These are phyloP conservation scores for Agrotis segetum DNA, from an alignment of 2,888 invertebrate species.

Conservation along the genomic window DNA sequence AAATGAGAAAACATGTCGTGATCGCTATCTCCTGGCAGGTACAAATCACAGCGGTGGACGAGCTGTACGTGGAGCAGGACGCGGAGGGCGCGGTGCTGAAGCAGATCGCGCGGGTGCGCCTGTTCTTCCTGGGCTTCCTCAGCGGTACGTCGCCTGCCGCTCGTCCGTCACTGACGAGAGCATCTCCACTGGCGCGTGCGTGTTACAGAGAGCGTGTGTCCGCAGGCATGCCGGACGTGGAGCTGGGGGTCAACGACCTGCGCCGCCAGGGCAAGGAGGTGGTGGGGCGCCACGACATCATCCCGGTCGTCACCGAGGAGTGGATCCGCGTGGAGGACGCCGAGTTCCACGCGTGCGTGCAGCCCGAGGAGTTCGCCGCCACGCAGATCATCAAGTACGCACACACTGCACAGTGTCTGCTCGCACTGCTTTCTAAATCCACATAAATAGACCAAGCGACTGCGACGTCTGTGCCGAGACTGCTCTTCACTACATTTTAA, in stretches of 20 bases:
- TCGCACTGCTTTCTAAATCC: too few species aligned
- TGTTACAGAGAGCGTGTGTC: constrained; percentile 6
- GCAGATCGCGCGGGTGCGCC: constrained; percentile 98
- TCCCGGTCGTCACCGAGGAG: constrained; percentile 99
- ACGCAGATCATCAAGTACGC: constrained; percentile 95
- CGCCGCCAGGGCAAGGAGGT: constrained; percentile 99
- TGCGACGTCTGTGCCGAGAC: too few species aligned
- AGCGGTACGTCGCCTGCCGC: constrained; percentile 92
- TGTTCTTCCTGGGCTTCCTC: constrained; percentile 99
- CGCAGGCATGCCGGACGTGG: constrained; percentile 98
- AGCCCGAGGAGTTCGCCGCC: constrained; percentile 96
- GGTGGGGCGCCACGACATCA: constrained; percentile 99
- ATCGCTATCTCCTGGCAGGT: constrained; percentile 86
- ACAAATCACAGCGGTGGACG: constrained; percentile 98
- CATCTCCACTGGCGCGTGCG: too few species aligned
- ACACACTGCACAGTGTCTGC: background rate
- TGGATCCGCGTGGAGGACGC: constrained; percentile 99
- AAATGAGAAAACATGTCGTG: too few species aligned
- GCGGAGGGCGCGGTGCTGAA: constrained; percentile 95
- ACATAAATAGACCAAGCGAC: too few species aligned
- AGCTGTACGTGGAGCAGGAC: constrained; percentile 97
- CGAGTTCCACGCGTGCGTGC: constrained; percentile 98
- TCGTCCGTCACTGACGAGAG: too few species aligned
- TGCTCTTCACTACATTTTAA: too few species aligned
- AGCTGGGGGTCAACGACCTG: constrained; percentile 99